Evolutionary conservation across 2,888 invertebrate species (phyloP), one percentile per base, ranked within the genome.

Genomic region (Euphydryas editha): DNA sequence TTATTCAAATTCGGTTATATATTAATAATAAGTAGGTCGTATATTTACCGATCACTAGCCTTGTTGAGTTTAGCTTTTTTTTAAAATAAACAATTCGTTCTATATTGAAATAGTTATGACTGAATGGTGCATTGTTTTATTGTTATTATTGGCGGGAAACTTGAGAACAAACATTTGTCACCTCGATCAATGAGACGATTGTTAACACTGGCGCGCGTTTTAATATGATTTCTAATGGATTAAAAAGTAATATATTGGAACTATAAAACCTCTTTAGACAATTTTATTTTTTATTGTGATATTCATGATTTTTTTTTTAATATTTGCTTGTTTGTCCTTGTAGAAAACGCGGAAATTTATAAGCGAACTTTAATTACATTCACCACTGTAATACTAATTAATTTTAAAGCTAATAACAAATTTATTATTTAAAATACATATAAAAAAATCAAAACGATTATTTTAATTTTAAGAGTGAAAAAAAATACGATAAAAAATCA

Each of bases 41-140:
- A 51, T n/a, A 24, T 15, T 24, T 51, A 2, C 20, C 51, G 24
- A 51, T 8, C 21, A 36, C 2, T 7, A 17, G 5, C 54, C n/a
- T 30, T 54, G 36, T 36, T 54, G 30, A 36, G 54, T 36, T 36
- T 10, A 17, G 8, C 17, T 54, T 54, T 17, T 8, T 21, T 24
- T 51, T 30, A 15, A 39, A 42, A 57, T 57, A 57, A 57, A 57
- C 57, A 57, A 20, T 42, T 15, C n/a, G 57, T 57, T 39, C 57
- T 36, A 54, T 54, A 54, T 36, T 21, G 30, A 54, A 54, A 54
- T 42, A 57, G 57, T 21, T 10, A 39, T n/a, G 21, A 42, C 4
- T 39, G 57, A 57, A 57, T 57, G 57, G 57, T 20, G n/a, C 57
- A 57, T 57, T 57, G 57, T 57, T 57, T 57, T 57, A 30, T 54